These are phyloP conservation scores for Zeus faber DNA, from an alignment of 2,113 vertebrate genomes.

Conservation along the genomic window DNA sequence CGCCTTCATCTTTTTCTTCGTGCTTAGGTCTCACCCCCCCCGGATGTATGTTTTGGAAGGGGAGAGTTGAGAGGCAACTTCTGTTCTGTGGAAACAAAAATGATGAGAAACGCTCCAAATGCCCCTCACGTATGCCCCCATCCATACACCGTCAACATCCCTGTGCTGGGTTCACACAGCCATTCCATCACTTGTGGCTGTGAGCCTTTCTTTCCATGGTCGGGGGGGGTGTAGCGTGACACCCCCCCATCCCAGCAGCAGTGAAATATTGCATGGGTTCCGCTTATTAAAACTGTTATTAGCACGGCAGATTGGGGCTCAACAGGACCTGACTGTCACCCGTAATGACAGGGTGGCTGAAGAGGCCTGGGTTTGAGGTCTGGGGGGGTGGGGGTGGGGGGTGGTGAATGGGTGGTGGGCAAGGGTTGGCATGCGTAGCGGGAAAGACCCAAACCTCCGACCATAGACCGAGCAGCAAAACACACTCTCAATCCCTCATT, in stretches of 20 bases:
- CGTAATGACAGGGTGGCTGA: constrained; percentile 71
- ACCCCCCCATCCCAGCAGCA: constrained; percentile 57
- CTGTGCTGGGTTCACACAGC: constrained; percentile 50
- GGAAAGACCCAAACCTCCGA: constrained; percentile 46
- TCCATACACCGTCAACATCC: constrained; percentile 9
- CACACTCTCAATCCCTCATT: constrained; percentile 16
- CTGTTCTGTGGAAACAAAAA: too few relatives aligned
- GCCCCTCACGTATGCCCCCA: constrained; percentile 24
- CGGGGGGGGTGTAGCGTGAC: constrained; percentile 52
- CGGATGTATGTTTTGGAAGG: too few relatives aligned
- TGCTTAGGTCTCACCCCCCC: too few relatives aligned
- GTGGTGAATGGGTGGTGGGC: constrained; percentile 15
- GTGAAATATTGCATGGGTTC: constrained; percentile 67
- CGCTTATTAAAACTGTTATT: constrained; percentile 76
- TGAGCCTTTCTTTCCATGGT: constrained; percentile 68
- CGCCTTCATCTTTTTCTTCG: too few relatives aligned
- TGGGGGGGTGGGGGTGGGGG: constrained; percentile 24
- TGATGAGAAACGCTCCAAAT: constrained; percentile 6
- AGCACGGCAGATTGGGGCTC: constrained; percentile 67
- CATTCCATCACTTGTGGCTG: constrained; percentile 44
- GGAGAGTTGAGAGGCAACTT: constrained; percentile 1
- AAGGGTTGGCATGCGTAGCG: constrained; percentile 16
- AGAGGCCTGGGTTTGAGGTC: constrained; percentile 11
- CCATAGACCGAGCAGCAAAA: constrained; percentile 34
- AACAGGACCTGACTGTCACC: constrained; percentile 73